phyloP scores from a whole-genome alignment of 2,113 vertebrate species.

The Grammomys surdaster region DNA sequence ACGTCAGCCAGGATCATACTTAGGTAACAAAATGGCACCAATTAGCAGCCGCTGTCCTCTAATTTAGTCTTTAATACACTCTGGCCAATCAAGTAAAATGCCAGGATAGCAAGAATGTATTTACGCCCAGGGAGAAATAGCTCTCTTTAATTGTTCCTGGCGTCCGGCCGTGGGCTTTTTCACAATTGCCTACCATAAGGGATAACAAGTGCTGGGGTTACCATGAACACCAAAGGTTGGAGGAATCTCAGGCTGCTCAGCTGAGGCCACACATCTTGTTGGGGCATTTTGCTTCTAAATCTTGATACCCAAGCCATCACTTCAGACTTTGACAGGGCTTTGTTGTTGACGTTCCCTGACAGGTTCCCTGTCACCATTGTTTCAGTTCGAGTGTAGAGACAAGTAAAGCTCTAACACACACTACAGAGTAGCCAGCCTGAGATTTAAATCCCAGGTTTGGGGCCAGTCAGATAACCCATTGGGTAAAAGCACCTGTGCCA shows the following conservation, averaged over 20 bases:
- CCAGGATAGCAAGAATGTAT: conserved; percentile 25
- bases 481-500: not conserved
- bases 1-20: not conserved
- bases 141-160: conserved; percentile 43
- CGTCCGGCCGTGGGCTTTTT: not conserved
- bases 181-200: not conserved
- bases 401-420: not conserved
- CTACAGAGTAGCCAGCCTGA: conserved; percentile 6
- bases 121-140: conserved; percentile 45
- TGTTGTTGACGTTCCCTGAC: not conserved
- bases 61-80: conserved; percentile 40
- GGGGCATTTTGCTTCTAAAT: conserved; percentile 5
- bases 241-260: not conserved
- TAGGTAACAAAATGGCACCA: not conserved
- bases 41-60: conserved; percentile 28
- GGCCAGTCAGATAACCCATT: not conserved
- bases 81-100: conserved; percentile 50
- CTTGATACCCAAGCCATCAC: not conserved
- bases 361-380: not conserved
- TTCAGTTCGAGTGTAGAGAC: not conserved
- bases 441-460: conserved; percentile 15
- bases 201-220: conserved; percentile 13
- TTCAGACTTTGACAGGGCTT: conserved; percentile 9
- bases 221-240: not conserved
- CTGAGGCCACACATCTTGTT: not conserved